Evolutionary conservation across 2,113 vertebrate species (phyloP), one percentile per base, ranked within the genome.

Genomic region (Globicephala melas): DNA sequence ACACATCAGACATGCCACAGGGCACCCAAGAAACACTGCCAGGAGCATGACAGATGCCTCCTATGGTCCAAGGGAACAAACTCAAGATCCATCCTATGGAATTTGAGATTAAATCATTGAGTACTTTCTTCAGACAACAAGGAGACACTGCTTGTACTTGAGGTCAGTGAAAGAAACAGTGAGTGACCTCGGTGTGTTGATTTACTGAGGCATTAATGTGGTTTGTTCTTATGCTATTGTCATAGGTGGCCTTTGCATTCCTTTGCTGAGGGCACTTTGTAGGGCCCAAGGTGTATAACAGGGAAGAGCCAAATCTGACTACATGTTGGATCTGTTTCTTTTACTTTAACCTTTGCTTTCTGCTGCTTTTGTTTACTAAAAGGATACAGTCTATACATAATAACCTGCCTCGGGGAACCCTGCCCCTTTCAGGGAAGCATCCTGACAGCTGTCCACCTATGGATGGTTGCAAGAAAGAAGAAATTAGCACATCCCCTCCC

Each of bases 41-140:
- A 25, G 28, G 50, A 67, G 5, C 11, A 1, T 2, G 17, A 70
- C 0, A 2, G 13, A 25, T 26, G 20, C 31, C 11, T 36, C 44
- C 36, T 14, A 2, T 0, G 1, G 85, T 38, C 25, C 36, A 26
- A 8, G 38, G 47, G 36, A 86, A 80, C 58, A 65, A 90, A 81
- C 14, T 67, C 58, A 41, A 21, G 14, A 20, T 33, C 60, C 25
- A 21, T 79, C 33, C 20, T 79, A n/a, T 23, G 76, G 33, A 36
- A 20, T 36, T 18, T 79, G 76, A 8, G 50, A 33, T 47, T 50
- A 31, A 28, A 41, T 60, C 84, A 15, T 2, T 6, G 33, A 58
- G 55, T 13, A 17, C 58, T 26, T 68, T 23, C 41, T 14, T 6
- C 20, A 33, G 36, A 25, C n/a, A 2, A 26, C 7, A 18, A 87